A percentile compares a stretch with the other conserved stretches of the same genome.
These are phyloP conservation scores for Onychomys arenicola DNA, from an alignment of 2,797 vertebrate genomes.

Conservation along the genomic window DNA sequence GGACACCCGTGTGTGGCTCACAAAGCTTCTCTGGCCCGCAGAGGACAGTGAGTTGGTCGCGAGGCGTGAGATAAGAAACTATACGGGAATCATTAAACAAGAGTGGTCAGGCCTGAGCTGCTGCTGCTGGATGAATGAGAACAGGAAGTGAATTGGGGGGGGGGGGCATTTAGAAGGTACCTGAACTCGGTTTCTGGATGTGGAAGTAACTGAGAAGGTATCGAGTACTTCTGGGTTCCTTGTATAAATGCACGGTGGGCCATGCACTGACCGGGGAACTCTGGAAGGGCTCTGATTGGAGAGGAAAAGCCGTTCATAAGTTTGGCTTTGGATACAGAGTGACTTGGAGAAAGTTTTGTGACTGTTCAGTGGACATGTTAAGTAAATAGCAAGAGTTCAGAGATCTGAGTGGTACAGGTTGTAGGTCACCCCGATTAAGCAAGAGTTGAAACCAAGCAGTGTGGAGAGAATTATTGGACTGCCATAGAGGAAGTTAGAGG, in stretches of 20 bases:
- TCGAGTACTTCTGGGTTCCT: neutral
- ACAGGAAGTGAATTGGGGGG: neutral
- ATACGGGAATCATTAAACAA: neutral
- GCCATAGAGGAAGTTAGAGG: neutral
- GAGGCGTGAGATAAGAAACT: neutral
- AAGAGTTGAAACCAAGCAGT: neutral
- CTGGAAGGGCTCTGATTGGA: neutral
- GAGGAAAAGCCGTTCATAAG: neutral
- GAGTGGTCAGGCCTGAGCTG: neutral
- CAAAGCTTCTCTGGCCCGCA: neutral
- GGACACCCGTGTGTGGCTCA: neutral
- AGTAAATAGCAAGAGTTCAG: neutral
- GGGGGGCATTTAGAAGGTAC: neutral
- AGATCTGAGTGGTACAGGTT: neutral
- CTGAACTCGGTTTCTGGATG: neutral
- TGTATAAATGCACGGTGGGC: neutral
- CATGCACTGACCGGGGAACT: neutral
- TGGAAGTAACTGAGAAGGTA: neutral
- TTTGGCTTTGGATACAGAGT: neutral
- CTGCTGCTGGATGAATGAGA: neutral
- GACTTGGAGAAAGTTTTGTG: neutral
- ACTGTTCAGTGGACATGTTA: neutral
- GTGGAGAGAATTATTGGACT: neutral
- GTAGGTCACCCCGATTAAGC: neutral
- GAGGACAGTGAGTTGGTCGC: neutral